These are phyloP conservation scores for Tragopan temminckii DNA, from an alignment of 2,797 vertebrate species.

Conservation along the genomic window DNA sequence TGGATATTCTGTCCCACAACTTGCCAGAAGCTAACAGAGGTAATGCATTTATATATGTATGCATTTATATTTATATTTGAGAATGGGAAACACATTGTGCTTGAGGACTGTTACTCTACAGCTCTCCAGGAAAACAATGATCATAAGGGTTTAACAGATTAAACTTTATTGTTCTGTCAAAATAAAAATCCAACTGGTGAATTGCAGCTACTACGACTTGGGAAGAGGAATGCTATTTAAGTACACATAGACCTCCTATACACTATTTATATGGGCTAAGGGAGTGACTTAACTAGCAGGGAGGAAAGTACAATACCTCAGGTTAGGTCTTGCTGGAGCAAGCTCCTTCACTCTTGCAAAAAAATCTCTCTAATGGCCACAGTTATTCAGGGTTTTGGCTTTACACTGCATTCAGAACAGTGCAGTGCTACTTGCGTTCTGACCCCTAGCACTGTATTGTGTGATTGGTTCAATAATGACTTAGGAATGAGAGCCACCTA, in stretches of 20 bases:
- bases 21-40: not conserved
- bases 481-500: constrained; percentile 50
- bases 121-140: not conserved
- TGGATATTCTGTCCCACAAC: not conserved
- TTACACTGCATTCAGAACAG: constrained; percentile 17
- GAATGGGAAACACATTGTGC: not conserved
- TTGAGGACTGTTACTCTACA: not conserved
- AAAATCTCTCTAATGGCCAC: not conserved
- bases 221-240: constrained; percentile 3
- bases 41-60: not conserved
- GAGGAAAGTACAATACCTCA: constrained; percentile 62
- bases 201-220: not conserved
- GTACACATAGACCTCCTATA: not conserved
- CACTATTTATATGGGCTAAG: not conserved
- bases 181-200: not conserved
- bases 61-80: not conserved
- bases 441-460: constrained; percentile 45
- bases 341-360: constrained; percentile 27
- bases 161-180: not conserved
- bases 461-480: constrained; percentile 58
- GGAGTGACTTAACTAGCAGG: constrained; percentile 25
- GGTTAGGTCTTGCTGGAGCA: constrained; percentile 45
- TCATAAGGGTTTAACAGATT: not conserved
- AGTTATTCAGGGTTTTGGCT: constrained; percentile 44
- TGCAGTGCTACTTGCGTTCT: not conserved